phyloP scores from a whole-genome alignment of 2,113 vertebrate species.

The Asarcornis scutulata region DNA sequence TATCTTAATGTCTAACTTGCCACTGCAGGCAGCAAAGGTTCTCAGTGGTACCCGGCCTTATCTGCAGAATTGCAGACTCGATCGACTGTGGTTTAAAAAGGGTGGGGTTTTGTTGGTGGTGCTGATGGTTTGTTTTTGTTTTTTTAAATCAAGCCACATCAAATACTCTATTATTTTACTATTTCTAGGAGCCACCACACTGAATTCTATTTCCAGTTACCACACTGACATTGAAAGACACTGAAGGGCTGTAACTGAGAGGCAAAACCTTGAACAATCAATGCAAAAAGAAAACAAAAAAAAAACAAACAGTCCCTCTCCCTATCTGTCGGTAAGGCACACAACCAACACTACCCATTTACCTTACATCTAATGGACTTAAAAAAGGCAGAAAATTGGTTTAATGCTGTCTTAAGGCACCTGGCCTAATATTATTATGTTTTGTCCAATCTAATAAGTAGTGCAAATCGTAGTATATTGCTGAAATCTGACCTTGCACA shows the following conservation, averaged over 20 bases:
- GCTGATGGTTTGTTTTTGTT: not conserved
- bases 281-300: not conserved
- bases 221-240: not conserved
- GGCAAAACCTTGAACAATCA: not conserved
- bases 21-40: not conserved
- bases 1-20: not conserved
- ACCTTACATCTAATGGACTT: constrained; percentile 1
- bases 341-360: not conserved
- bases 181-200: not conserved
- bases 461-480: not conserved
- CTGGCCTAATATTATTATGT: not conserved
- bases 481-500: not conserved
- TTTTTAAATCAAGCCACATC: not conserved
- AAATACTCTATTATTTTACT: not conserved
- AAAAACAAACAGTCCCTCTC: not conserved
- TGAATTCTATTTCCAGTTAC: not conserved
- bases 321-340: not conserved
- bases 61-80: not conserved
- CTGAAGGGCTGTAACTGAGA: not conserved
- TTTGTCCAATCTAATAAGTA: not conserved
- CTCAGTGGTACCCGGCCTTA: not conserved
- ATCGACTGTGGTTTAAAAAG: not conserved
- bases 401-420: constrained; percentile 47
- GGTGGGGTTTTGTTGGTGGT: no score
- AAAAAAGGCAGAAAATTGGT: not conserved